These are phyloP conservation scores for Spialia ferax DNA, from an alignment of 2,888 invertebrate genomes.

Conservation along the genomic window DNA sequence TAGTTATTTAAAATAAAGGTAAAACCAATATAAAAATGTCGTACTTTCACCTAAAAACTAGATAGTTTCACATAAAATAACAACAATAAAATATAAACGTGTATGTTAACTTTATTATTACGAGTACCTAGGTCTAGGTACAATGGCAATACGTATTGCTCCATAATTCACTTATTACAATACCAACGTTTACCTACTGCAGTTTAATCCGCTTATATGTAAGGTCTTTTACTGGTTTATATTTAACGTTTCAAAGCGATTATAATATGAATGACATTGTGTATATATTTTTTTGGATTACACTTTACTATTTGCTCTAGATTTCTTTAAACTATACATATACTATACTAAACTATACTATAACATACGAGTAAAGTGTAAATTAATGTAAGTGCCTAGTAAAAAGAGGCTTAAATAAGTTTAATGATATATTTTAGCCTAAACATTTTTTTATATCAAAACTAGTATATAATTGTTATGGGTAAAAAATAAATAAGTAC, in stretches of 20 bases:
- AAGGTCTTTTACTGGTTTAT: neutral
- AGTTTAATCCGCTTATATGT: conserved; percentile 3
- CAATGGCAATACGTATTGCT: neutral
- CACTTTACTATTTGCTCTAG: too few relatives aligned
- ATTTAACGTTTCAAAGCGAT: neutral
- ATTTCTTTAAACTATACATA: neutral
- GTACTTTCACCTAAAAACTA: neutral
- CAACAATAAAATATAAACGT: conserved; percentile 4
- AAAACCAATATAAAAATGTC: neutral
- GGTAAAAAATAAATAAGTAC: too few relatives aligned
- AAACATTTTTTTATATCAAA: too few relatives aligned
- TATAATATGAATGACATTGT: conserved; percentile 4
- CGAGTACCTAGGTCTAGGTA: too few relatives aligned
- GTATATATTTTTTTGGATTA: neutral
- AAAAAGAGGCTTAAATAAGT: too few relatives aligned
- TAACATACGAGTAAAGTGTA: too few relatives aligned
- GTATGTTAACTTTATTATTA: conserved; percentile 1
- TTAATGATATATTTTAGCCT: too few relatives aligned
- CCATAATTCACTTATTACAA: neutral
- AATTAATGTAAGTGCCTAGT: too few relatives aligned
- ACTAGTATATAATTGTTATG: too few relatives aligned
- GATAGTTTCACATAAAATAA: neutral
- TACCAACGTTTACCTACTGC: neutral
- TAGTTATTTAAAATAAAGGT: neutral
- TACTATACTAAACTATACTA: too few relatives aligned